Base-by-base conservation (phyloP, 2,888 invertebrate species). In the Ophion ellenae region DNA sequence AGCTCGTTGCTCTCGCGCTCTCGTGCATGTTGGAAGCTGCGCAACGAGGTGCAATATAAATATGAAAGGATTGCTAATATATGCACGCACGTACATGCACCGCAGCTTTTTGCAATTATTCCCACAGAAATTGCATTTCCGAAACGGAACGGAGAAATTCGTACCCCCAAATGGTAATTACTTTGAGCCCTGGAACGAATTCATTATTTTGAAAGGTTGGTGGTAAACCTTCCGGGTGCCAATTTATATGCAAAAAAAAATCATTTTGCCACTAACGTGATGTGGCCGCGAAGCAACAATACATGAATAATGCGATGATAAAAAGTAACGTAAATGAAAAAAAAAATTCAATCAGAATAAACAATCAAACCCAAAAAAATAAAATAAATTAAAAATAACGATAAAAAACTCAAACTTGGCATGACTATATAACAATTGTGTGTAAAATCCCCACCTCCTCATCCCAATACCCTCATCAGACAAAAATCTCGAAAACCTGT, bases 11-110 rank as follows among this genome's bases (percentile, higher is more conserved):
- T 59, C 14, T 24, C 9, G 67, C 24, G 2, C 47, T 57, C 47
- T 57, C 14, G 24, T 20, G 9, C 69, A 20, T 5, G 32, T 20
- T 71, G 53, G 32, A 66, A 36, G 71, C 73, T 64, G 28, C 24
- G 53, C 63, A 90, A 90, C 88, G 89, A 88, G 88, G 69, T 63
- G 75, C 76, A 80, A 89, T 90, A 63, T 47, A 9, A 63, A 75
- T 61, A 14, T 7, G 36, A 73, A 61, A 61, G 47, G 6, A 57
- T n/a, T 2, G 17, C n/a, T 45, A 17, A 40, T 66, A 66, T 32
- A 32, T 28, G 64, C 28, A 24, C 20, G 24, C 20, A 61, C 61
- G 20, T 61, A 61, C 20, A 24, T 61, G 28, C 64, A 32, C 61
- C 5, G 14, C 14, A 53, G 53, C 17, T 53, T 64, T 64, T 64